Evolutionary conservation across 2,797 vertebrate genomes (phyloP).

Genomic region (Picus viridis): DNA sequence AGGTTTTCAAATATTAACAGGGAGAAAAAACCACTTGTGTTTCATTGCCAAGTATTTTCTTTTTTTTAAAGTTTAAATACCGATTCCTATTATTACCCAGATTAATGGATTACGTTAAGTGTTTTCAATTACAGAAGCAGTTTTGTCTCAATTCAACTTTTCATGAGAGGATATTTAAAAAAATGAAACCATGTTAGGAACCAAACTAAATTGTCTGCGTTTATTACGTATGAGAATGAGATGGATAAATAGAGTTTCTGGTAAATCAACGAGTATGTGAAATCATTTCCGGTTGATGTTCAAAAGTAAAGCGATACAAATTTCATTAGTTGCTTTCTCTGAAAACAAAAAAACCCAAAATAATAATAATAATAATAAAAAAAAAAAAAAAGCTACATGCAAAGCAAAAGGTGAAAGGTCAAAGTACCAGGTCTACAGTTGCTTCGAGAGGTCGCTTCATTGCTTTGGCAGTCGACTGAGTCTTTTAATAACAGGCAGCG

Average conservation of each 20-base stretch:
- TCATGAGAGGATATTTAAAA: slow-evolving; percentile 77
- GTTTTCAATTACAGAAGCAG: slow-evolving; percentile 74
- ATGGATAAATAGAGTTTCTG: slow-evolving; percentile 78
- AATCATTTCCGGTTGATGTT: slow-evolving; percentile 79
- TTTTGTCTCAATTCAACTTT: slow-evolving; percentile 78
- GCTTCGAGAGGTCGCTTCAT: slow-evolving; percentile 99
- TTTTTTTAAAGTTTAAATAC: slow-evolving; percentile 59
- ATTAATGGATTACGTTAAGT: slow-evolving; percentile 71
- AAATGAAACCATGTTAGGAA: slow-evolving; percentile 80
- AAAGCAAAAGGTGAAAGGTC: slow-evolving; percentile 99
- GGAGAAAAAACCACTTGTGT: slow-evolving; percentile 78
- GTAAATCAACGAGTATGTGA: slow-evolving; percentile 81
- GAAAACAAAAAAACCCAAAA: slow-evolving; percentile 59
- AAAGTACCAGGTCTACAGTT: slow-evolving; percentile 96
- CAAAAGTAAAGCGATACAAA: slow-evolving; percentile 81
- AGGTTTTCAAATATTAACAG: slow-evolving; percentile 70
- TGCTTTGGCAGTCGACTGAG: slow-evolving; percentile 99
- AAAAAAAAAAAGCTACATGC: slow-evolving; percentile 90
- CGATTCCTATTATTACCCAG: slow-evolving; percentile 64
- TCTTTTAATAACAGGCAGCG: slow-evolving; percentile 99
- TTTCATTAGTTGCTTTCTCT: slow-evolving; percentile 93
- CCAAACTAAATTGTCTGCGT: slow-evolving; percentile 71
- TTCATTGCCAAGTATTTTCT: slow-evolving; percentile 74
- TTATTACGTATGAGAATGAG: slow-evolving; percentile 80
- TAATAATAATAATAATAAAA: too few species aligned